A percentile compares a stretch with the other conserved stretches of the same genome.
These are phyloP conservation scores for Lepeophtheirus salmonis DNA, from an alignment of 1,140 invertebrate genomes.

Conservation along the genomic window DNA sequence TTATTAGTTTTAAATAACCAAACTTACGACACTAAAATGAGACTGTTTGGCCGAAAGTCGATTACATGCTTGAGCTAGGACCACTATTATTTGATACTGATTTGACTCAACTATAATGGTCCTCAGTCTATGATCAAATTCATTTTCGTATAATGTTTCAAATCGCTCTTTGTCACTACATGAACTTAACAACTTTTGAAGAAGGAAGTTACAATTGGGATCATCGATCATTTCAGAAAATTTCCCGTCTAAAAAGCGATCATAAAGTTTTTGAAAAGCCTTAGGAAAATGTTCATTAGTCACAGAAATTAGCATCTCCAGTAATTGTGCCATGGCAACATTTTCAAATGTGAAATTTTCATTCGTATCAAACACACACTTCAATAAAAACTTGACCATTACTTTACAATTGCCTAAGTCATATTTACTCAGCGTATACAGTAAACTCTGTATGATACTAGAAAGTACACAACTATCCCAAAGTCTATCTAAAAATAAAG, in stretches of 20 bases:
- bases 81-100: not conserved
- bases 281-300: not conserved
- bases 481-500: not conserved
- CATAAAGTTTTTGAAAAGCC: not conserved
- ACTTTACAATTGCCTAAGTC: too few relatives aligned
- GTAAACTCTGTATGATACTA: not conserved
- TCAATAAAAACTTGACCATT: not conserved
- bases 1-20: not conserved
- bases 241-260: not conserved
- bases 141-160: not conserved
- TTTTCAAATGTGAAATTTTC: not conserved
- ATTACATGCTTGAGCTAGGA: not conserved
- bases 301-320: not conserved
- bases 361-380: not conserved
- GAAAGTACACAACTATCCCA: not conserved
- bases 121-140: not conserved
- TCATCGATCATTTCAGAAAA: not conserved
- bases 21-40: slow-evolving; percentile 1
- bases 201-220: not conserved
- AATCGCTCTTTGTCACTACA: slow-evolving; percentile 1
- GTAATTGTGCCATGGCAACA: not conserved
- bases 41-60: not conserved
- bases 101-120: not conserved
- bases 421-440: not conserved
- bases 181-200: slow-evolving; percentile 1